A percentile compares a stretch with the other conserved stretches of the same genome.
These are phyloP conservation scores for Tenthredo notha DNA, from an alignment of 2,888 invertebrate genomes.

Conservation along the genomic window DNA sequence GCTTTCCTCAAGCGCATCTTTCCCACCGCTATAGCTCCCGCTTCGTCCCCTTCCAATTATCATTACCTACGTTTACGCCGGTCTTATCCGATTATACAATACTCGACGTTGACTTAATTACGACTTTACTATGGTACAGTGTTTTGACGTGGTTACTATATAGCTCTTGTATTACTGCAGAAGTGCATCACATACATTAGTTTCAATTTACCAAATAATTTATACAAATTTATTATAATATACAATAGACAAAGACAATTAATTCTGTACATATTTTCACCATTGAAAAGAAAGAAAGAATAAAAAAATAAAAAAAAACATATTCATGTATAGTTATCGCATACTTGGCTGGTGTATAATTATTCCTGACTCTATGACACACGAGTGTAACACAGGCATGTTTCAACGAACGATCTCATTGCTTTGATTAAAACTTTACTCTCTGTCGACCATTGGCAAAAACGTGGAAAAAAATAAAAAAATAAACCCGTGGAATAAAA, in stretches of 20 bases:
- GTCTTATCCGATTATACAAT: constrained; percentile 3
- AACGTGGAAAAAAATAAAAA: not conserved
- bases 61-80: constrained; percentile 30
- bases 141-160: not conserved
- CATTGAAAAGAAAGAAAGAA: no score
- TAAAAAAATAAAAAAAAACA: not conserved
- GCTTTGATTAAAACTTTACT: constrained; percentile 34
- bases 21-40: constrained; percentile 72
- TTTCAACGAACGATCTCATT: constrained; percentile 19
- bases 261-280: no score
- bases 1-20: constrained; percentile 38
- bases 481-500: not conserved
- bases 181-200: not conserved
- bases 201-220: no score
- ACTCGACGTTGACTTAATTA: not conserved
- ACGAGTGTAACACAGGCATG: not conserved
- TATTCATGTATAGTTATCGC: not conserved
- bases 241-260: not conserved
- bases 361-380: not conserved
- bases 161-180: not conserved
- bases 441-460: not conserved
- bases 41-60: constrained; percentile 59
- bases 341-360: not conserved
- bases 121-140: not conserved
- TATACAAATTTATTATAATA: not conserved